Conservation (phyloP, 2,113 vertebrate species). For the Galemys pyrenaicus region DNA sequence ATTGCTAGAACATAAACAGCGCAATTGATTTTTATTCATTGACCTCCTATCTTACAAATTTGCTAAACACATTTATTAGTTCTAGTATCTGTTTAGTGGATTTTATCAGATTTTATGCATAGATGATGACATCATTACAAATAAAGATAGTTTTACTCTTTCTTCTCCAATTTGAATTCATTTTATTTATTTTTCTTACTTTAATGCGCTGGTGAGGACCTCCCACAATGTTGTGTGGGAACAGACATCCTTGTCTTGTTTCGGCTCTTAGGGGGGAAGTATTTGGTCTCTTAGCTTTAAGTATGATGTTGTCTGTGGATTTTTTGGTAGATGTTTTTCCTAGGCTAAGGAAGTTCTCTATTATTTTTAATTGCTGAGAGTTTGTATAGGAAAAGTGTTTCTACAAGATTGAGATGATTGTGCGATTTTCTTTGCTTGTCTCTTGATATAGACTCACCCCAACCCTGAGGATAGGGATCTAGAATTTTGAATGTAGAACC, state of each 20-base stretch:
- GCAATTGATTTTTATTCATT: not conserved
- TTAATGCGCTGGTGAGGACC: not conserved
- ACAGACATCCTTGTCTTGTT: not conserved
- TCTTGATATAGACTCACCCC: not conserved
- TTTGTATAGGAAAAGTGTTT: not conserved
- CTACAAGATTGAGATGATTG: not conserved
- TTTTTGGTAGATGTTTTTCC: not conserved
- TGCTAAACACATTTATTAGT: not conserved
- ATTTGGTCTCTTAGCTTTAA: not conserved
- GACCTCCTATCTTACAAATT: not conserved
- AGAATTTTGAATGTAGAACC: not conserved
- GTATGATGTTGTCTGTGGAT: not conserved
- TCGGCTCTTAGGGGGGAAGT: not conserved
- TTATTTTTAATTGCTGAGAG: not conserved
- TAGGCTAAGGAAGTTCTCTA: not conserved
- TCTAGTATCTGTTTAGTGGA: not conserved
- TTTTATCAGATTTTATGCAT: not conserved
- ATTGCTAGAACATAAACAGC: not conserved
- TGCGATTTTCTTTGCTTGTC: not conserved
- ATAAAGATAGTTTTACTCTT: not conserved
- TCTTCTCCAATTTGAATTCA: not conserved
- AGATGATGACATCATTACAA: not conserved
- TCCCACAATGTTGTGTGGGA: not conserved
- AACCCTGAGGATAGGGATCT: not conserved
- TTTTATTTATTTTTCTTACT: not conserved